Conservation (phyloP, 2,113 vertebrate species). For the Ivindomyrus marchei region DNA sequence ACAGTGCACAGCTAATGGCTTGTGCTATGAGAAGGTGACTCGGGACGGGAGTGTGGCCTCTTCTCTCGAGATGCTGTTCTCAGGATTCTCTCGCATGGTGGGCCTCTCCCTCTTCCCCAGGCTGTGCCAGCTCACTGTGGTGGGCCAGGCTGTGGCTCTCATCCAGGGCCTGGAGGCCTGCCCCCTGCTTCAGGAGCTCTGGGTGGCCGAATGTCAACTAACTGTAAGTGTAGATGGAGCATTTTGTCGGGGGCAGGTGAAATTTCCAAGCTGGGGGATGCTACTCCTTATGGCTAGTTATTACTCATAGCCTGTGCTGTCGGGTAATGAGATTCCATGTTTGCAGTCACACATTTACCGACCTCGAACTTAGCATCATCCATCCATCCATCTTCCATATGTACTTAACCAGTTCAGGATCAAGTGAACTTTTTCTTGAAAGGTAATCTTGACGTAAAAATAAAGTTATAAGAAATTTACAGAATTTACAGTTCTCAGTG, state of each 20-base stretch:
- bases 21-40: slow-evolving; percentile 60
- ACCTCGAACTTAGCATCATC: neutral
- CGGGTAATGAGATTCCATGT: neutral
- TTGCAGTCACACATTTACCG: neutral
- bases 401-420: neutral
- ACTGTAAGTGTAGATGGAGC: slow-evolving; percentile 52
- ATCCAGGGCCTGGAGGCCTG: slow-evolving; percentile 65
- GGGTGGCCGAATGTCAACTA: slow-evolving; percentile 68
- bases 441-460: neutral
- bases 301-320: neutral
- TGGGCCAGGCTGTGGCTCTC: slow-evolving; percentile 61
- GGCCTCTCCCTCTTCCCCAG: slow-evolving; percentile 67
- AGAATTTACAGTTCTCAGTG: neutral
- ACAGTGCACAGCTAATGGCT: slow-evolving; percentile 70
- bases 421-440: neutral
- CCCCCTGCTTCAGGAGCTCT: slow-evolving; percentile 67
- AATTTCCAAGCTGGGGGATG: neutral
- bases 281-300: neutral
- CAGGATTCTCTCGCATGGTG: slow-evolving; percentile 65
- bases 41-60: slow-evolving; percentile 51
- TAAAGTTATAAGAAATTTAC: neutral
- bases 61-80: slow-evolving; percentile 76
- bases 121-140: slow-evolving; percentile 62
- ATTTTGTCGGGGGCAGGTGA: neutral
- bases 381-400: neutral